phyloP scores from a whole-genome alignment of 2,113 vertebrate genomes.

The Sturnus vulgaris region DNA sequence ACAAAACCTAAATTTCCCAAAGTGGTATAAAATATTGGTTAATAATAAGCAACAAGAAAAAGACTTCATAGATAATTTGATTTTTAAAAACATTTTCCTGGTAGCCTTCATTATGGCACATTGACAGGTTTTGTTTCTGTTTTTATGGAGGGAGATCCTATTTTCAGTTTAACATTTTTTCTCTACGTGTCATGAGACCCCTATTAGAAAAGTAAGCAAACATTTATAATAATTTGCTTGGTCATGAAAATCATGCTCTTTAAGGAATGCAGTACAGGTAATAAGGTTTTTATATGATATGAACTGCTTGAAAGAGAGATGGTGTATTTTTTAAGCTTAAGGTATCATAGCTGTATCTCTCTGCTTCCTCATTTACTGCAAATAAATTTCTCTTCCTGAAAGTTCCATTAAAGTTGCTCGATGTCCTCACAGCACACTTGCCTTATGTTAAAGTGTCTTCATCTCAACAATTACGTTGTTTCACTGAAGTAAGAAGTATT shows the following conservation, averaged over 20 bases:
- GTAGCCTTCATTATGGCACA: not conserved
- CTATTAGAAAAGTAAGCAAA: not conserved
- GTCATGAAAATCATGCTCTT: not conserved
- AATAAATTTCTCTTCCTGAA: slow-evolving; percentile 33
- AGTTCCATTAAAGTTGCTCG: not conserved
- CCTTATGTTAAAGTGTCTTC: not conserved
- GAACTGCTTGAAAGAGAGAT: not conserved
- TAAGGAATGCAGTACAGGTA: slow-evolving; percentile 10
- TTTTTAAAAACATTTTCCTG: not conserved
- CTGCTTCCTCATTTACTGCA: slow-evolving; percentile 29
- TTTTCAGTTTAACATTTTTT: not conserved
- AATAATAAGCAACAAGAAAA: not conserved
- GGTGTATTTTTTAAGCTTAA: slow-evolving; percentile 19
- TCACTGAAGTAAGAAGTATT: not conserved
- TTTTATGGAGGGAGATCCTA: not conserved
- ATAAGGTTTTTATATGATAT: not conserved
- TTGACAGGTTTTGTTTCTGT: not conserved
- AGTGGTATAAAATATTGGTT: not conserved
- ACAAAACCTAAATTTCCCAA: not conserved
- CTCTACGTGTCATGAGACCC: not conserved
- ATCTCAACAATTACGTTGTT: not conserved
- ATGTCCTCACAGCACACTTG: not conserved
- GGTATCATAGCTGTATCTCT: not conserved
- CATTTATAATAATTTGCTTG: not conserved
- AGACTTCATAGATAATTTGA: not conserved